Conservation (phyloP, 2,113 vertebrate species). For the Micromys minutus region DNA sequence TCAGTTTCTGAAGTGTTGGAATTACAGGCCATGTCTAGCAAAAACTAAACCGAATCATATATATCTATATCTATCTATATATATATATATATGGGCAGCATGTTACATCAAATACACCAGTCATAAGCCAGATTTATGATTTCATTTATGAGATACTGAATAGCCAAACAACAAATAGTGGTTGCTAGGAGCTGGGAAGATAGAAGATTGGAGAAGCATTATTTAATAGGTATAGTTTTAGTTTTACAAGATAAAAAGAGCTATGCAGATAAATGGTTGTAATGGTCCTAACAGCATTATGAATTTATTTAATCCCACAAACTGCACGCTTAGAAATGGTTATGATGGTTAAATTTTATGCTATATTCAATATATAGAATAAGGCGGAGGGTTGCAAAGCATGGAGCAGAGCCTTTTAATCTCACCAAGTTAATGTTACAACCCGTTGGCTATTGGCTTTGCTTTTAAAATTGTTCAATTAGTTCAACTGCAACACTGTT, state of each 20-base stretch:
- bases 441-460: constrained; percentile 7
- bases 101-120: background rate
- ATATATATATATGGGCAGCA: background rate
- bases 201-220: background rate
- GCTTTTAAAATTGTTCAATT: constrained; percentile 1
- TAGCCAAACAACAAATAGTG: background rate
- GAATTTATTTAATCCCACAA: background rate
- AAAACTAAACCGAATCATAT: background rate
- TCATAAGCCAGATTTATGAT: background rate
- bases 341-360: background rate
- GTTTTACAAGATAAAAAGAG: background rate
- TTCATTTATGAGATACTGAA: background rate
- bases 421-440: background rate
- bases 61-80: too few species aligned
- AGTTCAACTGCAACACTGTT: background rate
- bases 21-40: background rate
- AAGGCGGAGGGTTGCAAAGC: background rate
- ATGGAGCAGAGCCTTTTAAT: background rate
- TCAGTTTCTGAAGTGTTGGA: background rate
- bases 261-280: background rate
- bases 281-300: background rate
- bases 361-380: background rate
- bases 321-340: background rate
- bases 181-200: background rate
- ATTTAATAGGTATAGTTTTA: background rate